Percentiles rank a stretch among this genome's conserved stretches.
Evolutionary conservation across 2,797 vertebrate species (phyloP).

Genomic region (Gymnothorax reevesii): DNA sequence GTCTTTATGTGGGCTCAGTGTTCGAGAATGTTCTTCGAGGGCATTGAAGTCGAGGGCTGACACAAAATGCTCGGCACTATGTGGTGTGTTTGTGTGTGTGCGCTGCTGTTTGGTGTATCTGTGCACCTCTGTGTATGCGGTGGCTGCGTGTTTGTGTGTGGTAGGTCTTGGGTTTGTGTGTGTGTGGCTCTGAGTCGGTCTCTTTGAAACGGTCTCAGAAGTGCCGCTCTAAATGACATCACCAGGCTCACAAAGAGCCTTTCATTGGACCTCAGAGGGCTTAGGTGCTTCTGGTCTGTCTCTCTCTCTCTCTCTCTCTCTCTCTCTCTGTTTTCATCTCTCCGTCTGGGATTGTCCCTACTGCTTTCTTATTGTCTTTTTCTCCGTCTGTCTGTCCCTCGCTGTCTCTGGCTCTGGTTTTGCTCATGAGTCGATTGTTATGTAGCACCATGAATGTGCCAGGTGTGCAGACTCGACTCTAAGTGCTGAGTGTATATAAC

Average conservation of each 20-base stretch:
- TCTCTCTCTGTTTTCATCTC: conserved; percentile 16
- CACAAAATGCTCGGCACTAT: background rate
- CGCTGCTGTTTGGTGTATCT: background rate
- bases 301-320: conserved; percentile 13
- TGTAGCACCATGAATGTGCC: no score
- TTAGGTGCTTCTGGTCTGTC: background rate
- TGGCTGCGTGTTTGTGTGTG: background rate
- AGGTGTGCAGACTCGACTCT: no score
- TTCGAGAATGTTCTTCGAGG: background rate
- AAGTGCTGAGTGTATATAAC: no score
- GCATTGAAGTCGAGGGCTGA: background rate
- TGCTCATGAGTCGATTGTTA: no score
- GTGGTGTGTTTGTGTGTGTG: background rate
- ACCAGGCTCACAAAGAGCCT: conserved; percentile 34
- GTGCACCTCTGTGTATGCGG: no score
- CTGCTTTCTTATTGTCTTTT: no score
- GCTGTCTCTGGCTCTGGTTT: no score
- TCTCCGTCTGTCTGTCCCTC: no score
- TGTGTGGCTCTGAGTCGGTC: conserved; percentile 10
- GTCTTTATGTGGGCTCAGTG: conserved; percentile 4
- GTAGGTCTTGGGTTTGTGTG: background rate
- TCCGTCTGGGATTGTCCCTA: background rate
- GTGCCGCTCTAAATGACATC: conserved; percentile 34
- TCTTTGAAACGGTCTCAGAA: conserved; percentile 29
- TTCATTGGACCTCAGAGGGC: conserved; percentile 21